phyloP scores from a whole-genome alignment of 2,888 invertebrate species.

The Drosophila setosimentum region DNA sequence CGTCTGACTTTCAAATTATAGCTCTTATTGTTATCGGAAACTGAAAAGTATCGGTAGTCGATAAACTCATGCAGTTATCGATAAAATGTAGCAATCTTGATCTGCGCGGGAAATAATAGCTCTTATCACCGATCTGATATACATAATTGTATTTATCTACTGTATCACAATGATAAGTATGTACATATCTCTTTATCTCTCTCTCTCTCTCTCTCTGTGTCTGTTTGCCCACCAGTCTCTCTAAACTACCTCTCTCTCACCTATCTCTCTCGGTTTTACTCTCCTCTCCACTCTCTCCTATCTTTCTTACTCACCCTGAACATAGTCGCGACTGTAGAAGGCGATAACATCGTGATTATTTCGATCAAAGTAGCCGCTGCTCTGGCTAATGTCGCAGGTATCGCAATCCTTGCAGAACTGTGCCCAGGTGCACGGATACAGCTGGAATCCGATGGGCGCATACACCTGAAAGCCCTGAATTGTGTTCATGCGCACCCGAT shows the following conservation, averaged over 20 bases:
- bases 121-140: no score
- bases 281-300: neutral
- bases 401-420: conserved; percentile 87
- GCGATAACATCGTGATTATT: conserved; percentile 90
- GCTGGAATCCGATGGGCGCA: conserved; percentile 95
- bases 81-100: neutral
- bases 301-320: conserved; percentile 86
- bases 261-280: neutral
- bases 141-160: no score
- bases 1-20: no score
- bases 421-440: conserved; percentile 90
- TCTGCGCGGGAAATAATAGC: no score
- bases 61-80: neutral
- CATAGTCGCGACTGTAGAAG: conserved; percentile 94
- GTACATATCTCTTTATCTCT: no score
- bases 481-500: conserved; percentile 97
- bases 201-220: no score
- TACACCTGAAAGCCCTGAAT: conserved; percentile 95
- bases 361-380: conserved; percentile 92
- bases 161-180: no score
- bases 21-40: no score
- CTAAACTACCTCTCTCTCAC: neutral
- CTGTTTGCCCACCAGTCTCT: no score
- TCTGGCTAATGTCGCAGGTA: conserved; percentile 89
- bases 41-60: no score